These are phyloP conservation scores for Malacoctenus gilli DNA, from an alignment of 2,797 vertebrate genomes.

Conservation along the genomic window DNA sequence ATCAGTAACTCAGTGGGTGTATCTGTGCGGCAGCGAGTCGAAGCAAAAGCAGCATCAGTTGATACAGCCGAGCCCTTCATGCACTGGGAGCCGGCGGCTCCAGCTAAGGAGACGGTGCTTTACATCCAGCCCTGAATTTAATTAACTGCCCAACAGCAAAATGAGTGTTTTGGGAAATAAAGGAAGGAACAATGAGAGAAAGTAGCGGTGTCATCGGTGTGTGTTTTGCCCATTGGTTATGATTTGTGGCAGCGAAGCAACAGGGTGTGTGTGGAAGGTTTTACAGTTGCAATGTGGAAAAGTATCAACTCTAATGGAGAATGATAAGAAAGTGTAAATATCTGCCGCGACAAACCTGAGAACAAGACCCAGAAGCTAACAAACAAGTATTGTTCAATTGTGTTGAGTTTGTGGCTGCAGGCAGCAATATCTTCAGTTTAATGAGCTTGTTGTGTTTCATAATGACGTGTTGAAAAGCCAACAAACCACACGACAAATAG, in stretches of 20 bases:
- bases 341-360: conserved; percentile 23
- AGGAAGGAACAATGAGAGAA: conserved; percentile 41
- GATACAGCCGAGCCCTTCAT: conserved; percentile 49
- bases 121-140: conserved; percentile 66
- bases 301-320: conserved; percentile 18
- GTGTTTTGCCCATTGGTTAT: conserved; percentile 50
- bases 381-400: conserved; percentile 21
- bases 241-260: conserved; percentile 52
- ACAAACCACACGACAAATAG: too few relatives aligned
- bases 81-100: conserved; percentile 45
- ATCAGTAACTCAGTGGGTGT: conserved; percentile 45
- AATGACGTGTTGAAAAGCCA: conserved; percentile 27
- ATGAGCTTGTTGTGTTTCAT: conserved; percentile 54
- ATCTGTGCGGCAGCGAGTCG: conserved; percentile 31
- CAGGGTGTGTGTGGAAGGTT: conserved; percentile 38
- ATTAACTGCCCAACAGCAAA: conserved; percentile 73
- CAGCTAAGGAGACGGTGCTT: conserved; percentile 65
- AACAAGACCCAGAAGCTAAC: conserved; percentile 10
- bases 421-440: conserved; percentile 45
- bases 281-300: conserved; percentile 29
- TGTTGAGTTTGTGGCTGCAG: conserved; percentile 27
- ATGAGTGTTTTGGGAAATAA: conserved; percentile 74
- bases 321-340: conserved; percentile 37
- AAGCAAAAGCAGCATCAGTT: conserved; percentile 43
- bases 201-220: conserved; percentile 40